phyloP scores from a whole-genome alignment of 2,797 vertebrate species.

The Manis pentadactyla region DNA sequence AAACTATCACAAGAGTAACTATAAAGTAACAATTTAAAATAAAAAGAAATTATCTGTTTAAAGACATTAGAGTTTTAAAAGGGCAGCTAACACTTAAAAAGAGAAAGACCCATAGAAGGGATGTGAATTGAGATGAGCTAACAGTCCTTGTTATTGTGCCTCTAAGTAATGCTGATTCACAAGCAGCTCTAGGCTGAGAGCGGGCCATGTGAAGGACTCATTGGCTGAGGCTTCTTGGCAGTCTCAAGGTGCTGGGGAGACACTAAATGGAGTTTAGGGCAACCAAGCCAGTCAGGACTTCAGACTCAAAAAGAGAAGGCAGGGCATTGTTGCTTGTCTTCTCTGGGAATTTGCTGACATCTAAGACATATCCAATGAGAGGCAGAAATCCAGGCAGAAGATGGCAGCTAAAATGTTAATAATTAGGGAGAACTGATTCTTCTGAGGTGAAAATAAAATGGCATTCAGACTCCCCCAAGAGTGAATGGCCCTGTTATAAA shows the following conservation, averaged over 20 bases:
- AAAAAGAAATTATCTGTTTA: not conserved
- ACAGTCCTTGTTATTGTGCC: not conserved
- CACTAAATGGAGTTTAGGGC: not conserved
- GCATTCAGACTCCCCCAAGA: not conserved
- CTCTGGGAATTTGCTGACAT: not conserved
- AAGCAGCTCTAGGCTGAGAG: not conserved
- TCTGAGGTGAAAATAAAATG: not conserved
- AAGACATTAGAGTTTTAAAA: not conserved
- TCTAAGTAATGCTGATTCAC: not conserved
- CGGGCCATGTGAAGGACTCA: accelerated
- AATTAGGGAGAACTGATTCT: not conserved
- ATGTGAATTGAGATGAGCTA: not conserved
- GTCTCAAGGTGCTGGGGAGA: not conserved
- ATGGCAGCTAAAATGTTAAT: not conserved
- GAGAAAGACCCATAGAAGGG: not conserved
- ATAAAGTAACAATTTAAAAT: not conserved
- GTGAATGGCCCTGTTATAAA: not conserved
- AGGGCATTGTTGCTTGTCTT: not conserved
- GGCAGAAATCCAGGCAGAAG: not conserved
- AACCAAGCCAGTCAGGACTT: not conserved
- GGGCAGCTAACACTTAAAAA: not conserved
- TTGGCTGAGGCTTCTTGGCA: not conserved
- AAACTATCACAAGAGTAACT: not conserved
- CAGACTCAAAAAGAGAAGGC: not conserved
- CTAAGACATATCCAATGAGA: not conserved